These are phyloP conservation scores for Ptilodon capucinus DNA, from an alignment of 2,888 invertebrate species.

Conservation along the genomic window DNA sequence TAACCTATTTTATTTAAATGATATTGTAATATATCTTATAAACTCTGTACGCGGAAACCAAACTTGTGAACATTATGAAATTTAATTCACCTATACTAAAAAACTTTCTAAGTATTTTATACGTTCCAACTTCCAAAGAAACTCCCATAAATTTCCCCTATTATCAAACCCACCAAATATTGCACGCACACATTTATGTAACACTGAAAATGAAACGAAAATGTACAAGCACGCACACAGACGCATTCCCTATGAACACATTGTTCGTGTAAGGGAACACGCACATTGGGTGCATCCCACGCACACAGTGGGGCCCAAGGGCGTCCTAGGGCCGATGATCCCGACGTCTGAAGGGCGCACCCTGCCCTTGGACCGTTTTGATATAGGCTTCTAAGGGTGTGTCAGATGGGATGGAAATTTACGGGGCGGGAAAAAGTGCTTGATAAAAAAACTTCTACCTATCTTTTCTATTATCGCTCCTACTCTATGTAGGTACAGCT, in stretches of 20 bases:
- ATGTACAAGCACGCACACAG: constrained; percentile 9
- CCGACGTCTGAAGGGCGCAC: constrained; percentile 43
- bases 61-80: no score
- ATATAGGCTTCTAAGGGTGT: constrained; percentile 13
- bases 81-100: no score
- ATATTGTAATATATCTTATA: no score
- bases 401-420: neutral
- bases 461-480: no score
- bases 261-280: neutral
- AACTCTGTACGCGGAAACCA: no score
- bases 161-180: neutral
- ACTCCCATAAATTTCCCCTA: neutral
- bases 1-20: no score
- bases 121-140: neutral
- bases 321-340: constrained; percentile 37
- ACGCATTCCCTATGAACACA: neutral
- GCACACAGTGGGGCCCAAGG: constrained; percentile 17
- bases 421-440: neutral
- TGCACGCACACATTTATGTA: constrained; percentile 7
- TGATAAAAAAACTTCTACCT: no score
- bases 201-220: constrained; percentile 11
- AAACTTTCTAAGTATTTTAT: no score
- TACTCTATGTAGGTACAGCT: no score
- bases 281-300: constrained; percentile 23
- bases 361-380: constrained; percentile 32